Percentiles rank a stretch among this genome's conserved stretches.
phyloP scores from a whole-genome alignment of 2,888 invertebrate genomes.

The Germaria angustata region DNA sequence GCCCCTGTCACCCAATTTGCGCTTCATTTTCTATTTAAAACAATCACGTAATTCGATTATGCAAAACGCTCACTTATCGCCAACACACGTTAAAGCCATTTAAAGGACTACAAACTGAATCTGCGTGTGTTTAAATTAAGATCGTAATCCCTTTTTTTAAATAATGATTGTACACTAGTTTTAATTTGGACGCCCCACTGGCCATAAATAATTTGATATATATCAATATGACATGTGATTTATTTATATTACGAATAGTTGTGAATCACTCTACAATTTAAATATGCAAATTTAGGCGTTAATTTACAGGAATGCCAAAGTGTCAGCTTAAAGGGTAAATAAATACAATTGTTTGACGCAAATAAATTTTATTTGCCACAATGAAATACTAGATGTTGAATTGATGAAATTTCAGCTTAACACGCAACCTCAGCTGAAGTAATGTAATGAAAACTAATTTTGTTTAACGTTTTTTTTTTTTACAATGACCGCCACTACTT shows the following conservation, averaged over 20 bases:
- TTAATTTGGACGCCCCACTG: slow-evolving; percentile 5
- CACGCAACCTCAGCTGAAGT: no score
- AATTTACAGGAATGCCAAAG: slow-evolving; percentile 37
- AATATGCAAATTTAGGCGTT: slow-evolving; percentile 4
- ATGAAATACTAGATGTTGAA: slow-evolving; percentile 52
- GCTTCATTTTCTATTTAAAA: no score
- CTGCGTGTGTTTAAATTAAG: no score
- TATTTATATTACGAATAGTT: slow-evolving; percentile 38
- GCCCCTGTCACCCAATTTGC: no score
- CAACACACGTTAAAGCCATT: neutral
- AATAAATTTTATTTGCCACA: slow-evolving; percentile 9
- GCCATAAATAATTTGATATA: neutral
- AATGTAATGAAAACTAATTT: no score
- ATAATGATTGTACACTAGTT: neutral
- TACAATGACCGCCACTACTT: no score
- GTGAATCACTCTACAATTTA: no score
- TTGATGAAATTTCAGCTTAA: slow-evolving; percentile 49
- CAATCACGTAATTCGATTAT: no score
- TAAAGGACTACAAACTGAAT: no score
- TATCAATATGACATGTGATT: slow-evolving; percentile 9
- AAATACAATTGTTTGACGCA: slow-evolving; percentile 39
- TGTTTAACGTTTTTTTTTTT: no score
- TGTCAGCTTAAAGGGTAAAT: slow-evolving; percentile 55
- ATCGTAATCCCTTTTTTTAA: neutral
- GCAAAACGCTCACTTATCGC: neutral